Evolutionary conservation across 2,888 invertebrate genomes (phyloP).

Genomic region (Morpho deidamia): DNA sequence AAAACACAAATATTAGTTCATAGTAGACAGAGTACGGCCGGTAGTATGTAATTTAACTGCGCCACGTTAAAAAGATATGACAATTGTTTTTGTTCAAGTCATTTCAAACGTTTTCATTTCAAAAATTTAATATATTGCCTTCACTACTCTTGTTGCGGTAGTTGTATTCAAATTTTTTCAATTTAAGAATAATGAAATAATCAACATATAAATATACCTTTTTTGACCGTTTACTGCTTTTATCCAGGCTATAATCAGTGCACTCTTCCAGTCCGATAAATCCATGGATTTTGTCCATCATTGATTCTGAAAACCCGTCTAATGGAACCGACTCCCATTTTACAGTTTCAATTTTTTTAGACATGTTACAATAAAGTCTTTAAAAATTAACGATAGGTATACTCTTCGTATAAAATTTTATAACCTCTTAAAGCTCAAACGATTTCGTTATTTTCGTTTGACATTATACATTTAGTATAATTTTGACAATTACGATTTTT

Average conservation of each 20-base stretch:
- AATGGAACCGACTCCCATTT: slow-evolving; percentile 83
- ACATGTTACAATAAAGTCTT: slow-evolving; percentile 36
- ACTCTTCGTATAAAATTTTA: background rate
- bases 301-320: slow-evolving; percentile 69
- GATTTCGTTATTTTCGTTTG: too few relatives aligned
- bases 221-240: slow-evolving; percentile 48
- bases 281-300: slow-evolving; percentile 77
- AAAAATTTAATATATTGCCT: too few relatives aligned
- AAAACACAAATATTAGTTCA: too few relatives aligned
- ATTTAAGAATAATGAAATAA: background rate
- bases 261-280: slow-evolving; percentile 89
- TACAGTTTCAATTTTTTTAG: slow-evolving; percentile 53
- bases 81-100: too few relatives aligned
- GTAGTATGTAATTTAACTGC: too few relatives aligned
- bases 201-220: slow-evolving; percentile 40
- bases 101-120: too few relatives aligned
- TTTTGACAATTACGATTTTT: background rate
- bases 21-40: too few relatives aligned
- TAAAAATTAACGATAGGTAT: background rate
- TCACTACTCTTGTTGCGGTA: too few relatives aligned
- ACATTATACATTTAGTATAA: background rate
- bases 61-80: too few relatives aligned
- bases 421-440: slow-evolving; percentile 1
- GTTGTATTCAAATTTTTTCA: too few relatives aligned
- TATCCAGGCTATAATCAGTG: slow-evolving; percentile 80